phyloP scores from a whole-genome alignment of 64 coral and sea anemone genomes.

The Montipora capricornis region DNA sequence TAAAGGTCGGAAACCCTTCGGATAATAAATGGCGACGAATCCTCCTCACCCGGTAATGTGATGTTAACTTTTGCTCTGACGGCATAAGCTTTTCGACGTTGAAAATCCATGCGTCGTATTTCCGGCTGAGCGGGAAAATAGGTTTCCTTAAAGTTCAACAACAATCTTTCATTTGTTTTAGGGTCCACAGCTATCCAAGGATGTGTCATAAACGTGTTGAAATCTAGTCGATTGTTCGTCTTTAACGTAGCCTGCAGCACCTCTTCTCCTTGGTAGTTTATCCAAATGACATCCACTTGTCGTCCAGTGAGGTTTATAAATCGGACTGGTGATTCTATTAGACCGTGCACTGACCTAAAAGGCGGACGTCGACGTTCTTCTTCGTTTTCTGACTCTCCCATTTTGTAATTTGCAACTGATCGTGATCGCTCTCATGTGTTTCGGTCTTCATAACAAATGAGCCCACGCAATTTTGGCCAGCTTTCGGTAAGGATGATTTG shows the following conservation, averaged over 20 bases:
- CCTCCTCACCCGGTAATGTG: slow-evolving; percentile 72
- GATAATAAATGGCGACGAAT: too few species aligned
- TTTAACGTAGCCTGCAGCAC: slow-evolving; percentile 11
- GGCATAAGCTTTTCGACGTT: slow-evolving; percentile 31
- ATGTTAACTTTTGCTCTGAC: slow-evolving; percentile 63
- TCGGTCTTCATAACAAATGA: background rate
- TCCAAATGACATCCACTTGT: slow-evolving; percentile 75
- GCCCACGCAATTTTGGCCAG: background rate
- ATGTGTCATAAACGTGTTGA: slow-evolving; percentile 86
- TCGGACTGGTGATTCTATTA: slow-evolving; percentile 53
- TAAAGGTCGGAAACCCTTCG: too few species aligned
- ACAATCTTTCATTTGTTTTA: slow-evolving; percentile 72
- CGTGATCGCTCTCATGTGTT: background rate
- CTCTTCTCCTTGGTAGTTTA: slow-evolving; percentile 72
- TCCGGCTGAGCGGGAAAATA: slow-evolving; percentile 81
- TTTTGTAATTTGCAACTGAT: background rate
- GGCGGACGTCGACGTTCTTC: background rate
- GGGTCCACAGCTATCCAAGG: slow-evolving; percentile 87
- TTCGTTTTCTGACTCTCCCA: slow-evolving; percentile 19
- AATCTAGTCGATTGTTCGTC: background rate
- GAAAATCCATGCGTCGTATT: slow-evolving; percentile 42
- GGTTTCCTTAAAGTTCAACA: slow-evolving; percentile 79
- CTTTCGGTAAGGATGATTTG: too few species aligned
- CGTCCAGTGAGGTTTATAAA: slow-evolving; percentile 84
- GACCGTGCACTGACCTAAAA: slow-evolving; percentile 37